Evolutionary conservation across 1,140 invertebrate species (phyloP).

Genomic region (Asbolus verrucosus): DNA sequence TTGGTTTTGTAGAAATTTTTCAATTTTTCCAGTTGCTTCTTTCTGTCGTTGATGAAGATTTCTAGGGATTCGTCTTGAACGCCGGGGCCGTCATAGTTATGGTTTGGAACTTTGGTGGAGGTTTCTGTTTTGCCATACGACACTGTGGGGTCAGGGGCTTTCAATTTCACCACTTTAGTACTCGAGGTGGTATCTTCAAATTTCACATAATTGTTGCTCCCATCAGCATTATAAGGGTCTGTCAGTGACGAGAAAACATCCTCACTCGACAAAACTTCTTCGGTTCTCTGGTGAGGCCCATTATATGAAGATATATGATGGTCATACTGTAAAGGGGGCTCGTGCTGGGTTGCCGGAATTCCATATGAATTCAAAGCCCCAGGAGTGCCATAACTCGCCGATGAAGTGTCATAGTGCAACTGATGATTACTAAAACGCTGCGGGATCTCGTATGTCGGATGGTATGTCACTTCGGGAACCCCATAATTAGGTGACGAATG

Average conservation of each 20-base stretch:
- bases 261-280: conserved; percentile 4
- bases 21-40: conserved; percentile 30
- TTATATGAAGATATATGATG: background rate
- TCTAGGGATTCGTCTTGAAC: conserved; percentile 28
- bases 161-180: background rate
- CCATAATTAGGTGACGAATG: conserved; percentile 38
- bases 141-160: conserved; percentile 10
- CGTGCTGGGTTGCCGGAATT: conserved; percentile 32
- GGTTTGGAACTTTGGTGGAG: conserved; percentile 28
- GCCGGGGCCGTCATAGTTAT: conserved; percentile 37
- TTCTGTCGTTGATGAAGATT: conserved; percentile 17
- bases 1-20: conserved; percentile 17
- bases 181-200: conserved; percentile 5
- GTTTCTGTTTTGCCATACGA: conserved; percentile 25
- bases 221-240: conserved; percentile 18
- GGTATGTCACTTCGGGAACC: background rate
- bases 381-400: conserved; percentile 48
- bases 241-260: background rate
- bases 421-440: conserved; percentile 36
- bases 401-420: conserved; percentile 38
- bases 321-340: conserved; percentile 12
- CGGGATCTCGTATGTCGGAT: conserved; percentile 33
- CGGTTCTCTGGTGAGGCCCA: conserved; percentile 1
- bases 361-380: conserved; percentile 49
- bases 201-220: conserved; percentile 20